Conservation (phyloP, 2,888 invertebrate species). For the Galeruca laticollis region DNA sequence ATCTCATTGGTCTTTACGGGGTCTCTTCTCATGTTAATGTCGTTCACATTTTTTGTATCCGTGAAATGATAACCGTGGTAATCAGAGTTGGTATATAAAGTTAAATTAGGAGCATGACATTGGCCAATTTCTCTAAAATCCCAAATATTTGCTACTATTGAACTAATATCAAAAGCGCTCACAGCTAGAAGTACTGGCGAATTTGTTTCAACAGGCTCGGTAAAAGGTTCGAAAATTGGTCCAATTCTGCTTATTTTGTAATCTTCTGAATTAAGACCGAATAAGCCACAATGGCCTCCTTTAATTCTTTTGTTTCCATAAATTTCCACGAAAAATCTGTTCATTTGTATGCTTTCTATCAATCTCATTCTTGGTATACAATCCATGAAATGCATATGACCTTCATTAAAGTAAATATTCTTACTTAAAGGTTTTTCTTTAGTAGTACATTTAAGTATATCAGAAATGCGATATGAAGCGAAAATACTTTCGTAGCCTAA, state of each 20-base stretch:
- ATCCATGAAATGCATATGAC: conserved; percentile 50
- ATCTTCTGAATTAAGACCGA: conserved; percentile 40
- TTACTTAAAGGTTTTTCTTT: conserved; percentile 43
- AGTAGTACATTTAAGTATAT: conserved; percentile 45
- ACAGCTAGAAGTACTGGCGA: conserved; percentile 46
- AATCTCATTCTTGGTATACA: conserved; percentile 49
- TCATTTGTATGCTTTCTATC: conserved; percentile 50
- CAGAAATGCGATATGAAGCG: conserved; percentile 46
- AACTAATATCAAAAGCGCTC: conserved; percentile 51
- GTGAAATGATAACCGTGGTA: conserved; percentile 16
- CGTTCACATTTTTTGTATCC: conserved; percentile 40
- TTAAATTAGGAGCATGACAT: conserved; percentile 77
- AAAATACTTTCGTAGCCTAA: conserved; percentile 38
- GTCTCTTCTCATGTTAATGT: conserved; percentile 42
- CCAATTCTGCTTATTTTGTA: conserved; percentile 28
- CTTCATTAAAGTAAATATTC: conserved; percentile 50
- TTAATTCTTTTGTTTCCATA: conserved; percentile 22
- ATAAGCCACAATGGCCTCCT: conserved; percentile 28
- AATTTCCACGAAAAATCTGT: conserved; percentile 49
- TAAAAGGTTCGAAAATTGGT: conserved; percentile 27
- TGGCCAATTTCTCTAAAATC: conserved; percentile 76
- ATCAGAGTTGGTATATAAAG: conserved; percentile 30
- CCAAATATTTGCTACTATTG: conserved; percentile 52
- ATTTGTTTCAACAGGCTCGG: not conserved
- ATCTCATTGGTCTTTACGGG: conserved; percentile 16